Base-by-base conservation (phyloP, 1,140 invertebrate species). In the Coelopa frigida region DNA sequence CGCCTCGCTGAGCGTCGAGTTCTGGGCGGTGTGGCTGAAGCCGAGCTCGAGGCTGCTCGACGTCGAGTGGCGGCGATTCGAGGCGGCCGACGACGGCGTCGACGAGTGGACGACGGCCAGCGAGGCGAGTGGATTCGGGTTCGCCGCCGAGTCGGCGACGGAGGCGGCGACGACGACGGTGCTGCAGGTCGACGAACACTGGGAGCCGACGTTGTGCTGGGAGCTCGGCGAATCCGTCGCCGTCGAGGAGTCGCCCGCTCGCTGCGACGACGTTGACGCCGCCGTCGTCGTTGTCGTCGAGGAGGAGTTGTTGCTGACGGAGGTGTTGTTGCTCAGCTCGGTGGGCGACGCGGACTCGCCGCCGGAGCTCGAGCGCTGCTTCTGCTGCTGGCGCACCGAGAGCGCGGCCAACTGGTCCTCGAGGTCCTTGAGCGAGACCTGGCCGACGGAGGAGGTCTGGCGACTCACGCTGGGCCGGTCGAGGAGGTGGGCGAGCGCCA, bases 1-100 rank as follows among this genome's bases (percentile, higher is more conserved):
- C 1, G 76, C 73, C 48, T 83, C 81, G 58, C 81, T 83, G 22
- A 87, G 58, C 15, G 81, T 75, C 2, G 85, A 88, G 63, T 88
- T 87, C 70, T 89, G 85, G 8, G 85, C 83, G 3, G 85, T 88
- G 58, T 88, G 85, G 48, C 84, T 87, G 54, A 83, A 88, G 23
- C 85, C 84, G 33, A 87, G 65, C 69, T 89, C 85, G 52, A 87
- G 70, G 56, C 85, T 87, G 42, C 84, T 86, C 11, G 77, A 81
- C 17, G 83, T 83, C 15, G 80, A 85, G 44, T 75, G 72, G 60
- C 77, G 74, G 52, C 78, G 74, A 23, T 74, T 56, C 21, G 69
- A 43, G 20, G 38, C 27, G 3, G 23, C 21, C 17, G 15, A 21
- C 3, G 35, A 27, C 11, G 27, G 22, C 5, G 37, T 43, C 3